Evolutionary conservation across 2,888 invertebrate genomes (phyloP), one percentile per base, ranked within the genome.

Genomic region (Acronicta psi): DNA sequence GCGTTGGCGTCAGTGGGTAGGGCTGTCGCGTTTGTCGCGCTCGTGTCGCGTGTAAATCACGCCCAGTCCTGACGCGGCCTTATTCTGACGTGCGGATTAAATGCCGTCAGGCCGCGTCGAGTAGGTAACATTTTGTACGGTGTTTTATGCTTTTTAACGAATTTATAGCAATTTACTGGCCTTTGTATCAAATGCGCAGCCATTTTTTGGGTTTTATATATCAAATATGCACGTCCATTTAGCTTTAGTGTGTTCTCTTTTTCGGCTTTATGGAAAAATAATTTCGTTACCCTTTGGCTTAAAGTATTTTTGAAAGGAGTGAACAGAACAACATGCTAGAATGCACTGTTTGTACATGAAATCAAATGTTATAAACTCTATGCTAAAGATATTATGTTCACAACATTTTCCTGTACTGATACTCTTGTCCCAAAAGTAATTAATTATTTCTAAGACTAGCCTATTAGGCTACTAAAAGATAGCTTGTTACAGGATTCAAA

Each of bases 51-150:
- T 53, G 67, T 75, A 75, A 67, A 77, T 75, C 77, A 77, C 74
- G 65, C 52, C 46, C 58, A 38, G 58, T 62, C 49, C 61, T 60
- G 70, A 73, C 70, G 58, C 43, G 57, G 70, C 64, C 61, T 60
- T 70, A 77, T 62, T 66, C 57, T 62, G 70, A 70, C 59, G 50
- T 25, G 37, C 16, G 58, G 69, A 73, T 77, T 77, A 73, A 77
- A 77, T 60, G 63, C 50, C 38, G 36, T 25, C 38, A 51, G 46
- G 43, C 54, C 31, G 38, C 59, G 65, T 9, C 54, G 59, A 72
- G 43, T 68, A 71, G 52, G 59, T 41, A 66, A 68, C 54, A 66
- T 72, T 68, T 68, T 72, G 18, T 20, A 45, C 71, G 11, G 31
- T 59, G 38, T 71, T 72, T 66, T 47, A 51, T 72, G 59, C 43